A percentile compares a stretch with the other conserved stretches of the same genome.
Conservation (phyloP, 2,888 invertebrate species). For the Glaucopsyche alexis region DNA sequence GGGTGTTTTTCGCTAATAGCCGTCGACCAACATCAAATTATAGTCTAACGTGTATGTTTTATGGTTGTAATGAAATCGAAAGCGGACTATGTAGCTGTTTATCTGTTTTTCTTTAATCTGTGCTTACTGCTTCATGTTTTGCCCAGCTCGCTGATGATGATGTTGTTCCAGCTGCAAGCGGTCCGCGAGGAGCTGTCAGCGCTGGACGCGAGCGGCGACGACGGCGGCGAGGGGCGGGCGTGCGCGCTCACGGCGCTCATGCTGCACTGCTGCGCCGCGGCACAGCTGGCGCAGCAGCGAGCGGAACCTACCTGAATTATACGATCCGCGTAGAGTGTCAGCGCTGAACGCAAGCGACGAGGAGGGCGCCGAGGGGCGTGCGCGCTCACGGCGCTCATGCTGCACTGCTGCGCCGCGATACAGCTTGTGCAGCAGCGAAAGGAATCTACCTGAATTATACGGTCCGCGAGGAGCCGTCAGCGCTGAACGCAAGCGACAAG, state of each 20-base stretch:
- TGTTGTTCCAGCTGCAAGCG: conserved; percentile 56
- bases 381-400: conserved; percentile 94
- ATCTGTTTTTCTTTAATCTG: too few species aligned
- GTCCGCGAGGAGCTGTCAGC: conserved; percentile 71
- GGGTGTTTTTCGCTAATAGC: neutral
- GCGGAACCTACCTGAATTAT: conserved; percentile 60
- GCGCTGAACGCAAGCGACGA: conserved; percentile 51
- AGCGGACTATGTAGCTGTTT: too few species aligned
- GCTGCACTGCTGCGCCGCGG: conserved; percentile 96
- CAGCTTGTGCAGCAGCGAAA: conserved; percentile 83
- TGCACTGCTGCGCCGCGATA: conserved; percentile 96
- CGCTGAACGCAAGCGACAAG: conserved; percentile 57
- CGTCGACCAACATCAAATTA: too few species aligned
- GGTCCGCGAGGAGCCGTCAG: conserved; percentile 69
- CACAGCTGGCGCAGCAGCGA: conserved; percentile 85
- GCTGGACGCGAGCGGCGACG: conserved; percentile 55
- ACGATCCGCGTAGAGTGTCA: conserved; percentile 42
- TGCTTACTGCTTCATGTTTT: too few species aligned
- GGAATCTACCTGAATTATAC: conserved; percentile 58
- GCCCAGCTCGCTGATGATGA: neutral
- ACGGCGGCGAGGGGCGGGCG: conserved; percentile 88
- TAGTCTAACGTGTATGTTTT: too few species aligned
- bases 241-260: conserved; percentile 95
- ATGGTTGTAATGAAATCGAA: too few species aligned
- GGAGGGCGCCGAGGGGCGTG: conserved; percentile 88